These are phyloP conservation scores for Cacoxenus indagator DNA, from an alignment of 2,888 invertebrate genomes.

Conservation along the genomic window DNA sequence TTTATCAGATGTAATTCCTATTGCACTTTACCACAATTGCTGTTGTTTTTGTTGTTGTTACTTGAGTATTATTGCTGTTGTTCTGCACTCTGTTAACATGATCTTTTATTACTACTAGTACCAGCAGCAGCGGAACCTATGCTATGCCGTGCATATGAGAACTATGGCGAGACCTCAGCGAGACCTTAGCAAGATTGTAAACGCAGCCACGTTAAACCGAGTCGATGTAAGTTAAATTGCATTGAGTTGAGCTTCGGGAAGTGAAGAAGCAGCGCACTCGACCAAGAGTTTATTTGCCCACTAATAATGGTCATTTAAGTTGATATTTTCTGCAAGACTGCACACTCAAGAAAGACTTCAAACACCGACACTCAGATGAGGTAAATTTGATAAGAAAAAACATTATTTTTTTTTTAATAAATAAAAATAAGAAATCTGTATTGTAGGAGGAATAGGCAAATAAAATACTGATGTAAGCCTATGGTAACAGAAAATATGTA, in stretches of 20 bases:
- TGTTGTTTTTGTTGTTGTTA: conserved; percentile 17
- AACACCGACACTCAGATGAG: conserved; percentile 41
- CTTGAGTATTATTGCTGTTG: conserved; percentile 39
- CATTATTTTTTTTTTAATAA: background rate
- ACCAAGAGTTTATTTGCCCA: conserved; percentile 56
- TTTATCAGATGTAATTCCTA: conserved; percentile 63
- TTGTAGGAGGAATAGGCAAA: background rate
- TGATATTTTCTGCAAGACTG: conserved; percentile 54
- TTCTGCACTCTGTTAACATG: conserved; percentile 60
- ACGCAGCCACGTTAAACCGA: background rate
- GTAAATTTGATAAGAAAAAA: conserved; percentile 52
- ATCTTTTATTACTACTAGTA: conserved; percentile 58
- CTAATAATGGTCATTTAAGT: conserved; percentile 68
- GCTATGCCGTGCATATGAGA: background rate
- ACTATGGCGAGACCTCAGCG: background rate
- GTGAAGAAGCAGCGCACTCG: too few species aligned
- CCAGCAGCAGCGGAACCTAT: background rate
- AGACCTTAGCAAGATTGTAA: background rate
- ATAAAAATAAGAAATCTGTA: background rate
- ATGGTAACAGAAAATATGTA: too few species aligned
- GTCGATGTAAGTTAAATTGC: background rate
- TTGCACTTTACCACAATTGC: conserved; percentile 36
- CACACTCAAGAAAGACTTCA: conserved; percentile 18
- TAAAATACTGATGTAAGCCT: conserved; percentile 1
- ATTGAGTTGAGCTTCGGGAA: background rate